phyloP scores from a whole-genome alignment of 2,888 invertebrate species.

The Melanotus villosus region DNA sequence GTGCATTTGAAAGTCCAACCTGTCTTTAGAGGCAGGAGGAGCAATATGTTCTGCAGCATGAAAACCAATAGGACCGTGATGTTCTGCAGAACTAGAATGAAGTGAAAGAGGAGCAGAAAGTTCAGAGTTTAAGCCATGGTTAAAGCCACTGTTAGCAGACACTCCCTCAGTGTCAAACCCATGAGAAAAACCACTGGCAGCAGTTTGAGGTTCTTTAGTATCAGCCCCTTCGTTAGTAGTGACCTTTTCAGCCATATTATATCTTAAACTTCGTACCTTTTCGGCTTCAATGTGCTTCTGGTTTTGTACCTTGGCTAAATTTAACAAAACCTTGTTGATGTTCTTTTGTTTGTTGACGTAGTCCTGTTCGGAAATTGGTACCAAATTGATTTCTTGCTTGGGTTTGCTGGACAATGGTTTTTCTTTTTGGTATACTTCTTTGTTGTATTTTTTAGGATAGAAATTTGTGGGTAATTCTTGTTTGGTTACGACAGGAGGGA shows the following conservation, averaged over 20 bases:
- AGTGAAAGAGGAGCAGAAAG: background rate
- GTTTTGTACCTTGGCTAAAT: slow-evolving; percentile 71
- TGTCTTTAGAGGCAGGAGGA: slow-evolving; percentile 63
- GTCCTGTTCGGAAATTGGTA: slow-evolving; percentile 66
- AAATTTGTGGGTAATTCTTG: slow-evolving; percentile 70
- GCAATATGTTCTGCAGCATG: slow-evolving; percentile 22
- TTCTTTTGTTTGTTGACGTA: slow-evolving; percentile 61
- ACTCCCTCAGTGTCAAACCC: slow-evolving; percentile 46
- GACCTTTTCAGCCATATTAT: slow-evolving; percentile 9
- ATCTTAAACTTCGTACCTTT: slow-evolving; percentile 55
- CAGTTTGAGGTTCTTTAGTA: slow-evolving; percentile 45
- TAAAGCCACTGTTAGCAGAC: slow-evolving; percentile 20
- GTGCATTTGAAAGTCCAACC: slow-evolving; percentile 85
- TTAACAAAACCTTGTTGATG: slow-evolving; percentile 63
- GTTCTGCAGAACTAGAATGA: background rate
- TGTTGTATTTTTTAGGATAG: slow-evolving; percentile 74
- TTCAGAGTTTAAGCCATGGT: slow-evolving; percentile 22
- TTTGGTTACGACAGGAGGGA: slow-evolving; percentile 63
- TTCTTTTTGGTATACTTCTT: slow-evolving; percentile 66
- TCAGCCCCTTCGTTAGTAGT: background rate
- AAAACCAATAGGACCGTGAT: background rate
- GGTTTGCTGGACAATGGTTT: slow-evolving; percentile 63
- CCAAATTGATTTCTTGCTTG: slow-evolving; percentile 68
- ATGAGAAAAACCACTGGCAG: slow-evolving; percentile 46
- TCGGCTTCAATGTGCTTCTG: slow-evolving; percentile 69